phyloP scores from a whole-genome alignment of 2,797 vertebrate genomes.

The Caiman crocodilus region DNA sequence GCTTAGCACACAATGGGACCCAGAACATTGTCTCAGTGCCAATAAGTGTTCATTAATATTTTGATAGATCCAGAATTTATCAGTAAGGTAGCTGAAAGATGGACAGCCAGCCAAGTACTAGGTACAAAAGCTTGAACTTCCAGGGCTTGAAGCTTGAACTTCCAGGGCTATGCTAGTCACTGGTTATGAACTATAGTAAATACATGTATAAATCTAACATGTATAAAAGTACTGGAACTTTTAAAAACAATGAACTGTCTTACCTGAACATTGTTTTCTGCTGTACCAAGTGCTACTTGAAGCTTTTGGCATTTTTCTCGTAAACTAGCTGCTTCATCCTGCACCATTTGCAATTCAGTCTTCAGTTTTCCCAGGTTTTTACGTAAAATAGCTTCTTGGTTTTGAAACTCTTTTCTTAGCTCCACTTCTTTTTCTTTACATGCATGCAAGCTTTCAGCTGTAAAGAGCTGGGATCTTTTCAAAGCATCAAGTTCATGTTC shows the following conservation, averaged over 20 bases:
- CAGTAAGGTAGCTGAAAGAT: neutral
- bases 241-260: neutral
- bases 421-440: slow-evolving; percentile 97
- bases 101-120: neutral
- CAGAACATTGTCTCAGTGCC: no score
- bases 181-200: neutral
- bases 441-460: slow-evolving; percentile 92
- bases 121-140: neutral
- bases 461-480: slow-evolving; percentile 96
- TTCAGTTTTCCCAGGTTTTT: slow-evolving; percentile 94
- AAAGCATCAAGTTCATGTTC: slow-evolving; percentile 96
- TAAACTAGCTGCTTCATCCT: slow-evolving; percentile 92
- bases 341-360: slow-evolving; percentile 91
- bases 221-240: neutral
- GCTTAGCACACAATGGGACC: no score
- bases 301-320: slow-evolving; percentile 93
- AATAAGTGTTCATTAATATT: no score
- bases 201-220: no score
- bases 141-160: neutral
- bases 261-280: slow-evolving; percentile 92
- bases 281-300: slow-evolving; percentile 85
- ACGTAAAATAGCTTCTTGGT: slow-evolving; percentile 92
- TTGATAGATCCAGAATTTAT: no score
- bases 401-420: slow-evolving; percentile 94
- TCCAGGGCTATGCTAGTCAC: neutral